Evolutionary conservation across 2,888 invertebrate species (phyloP).

Genomic region (Plebejus melissa): DNA sequence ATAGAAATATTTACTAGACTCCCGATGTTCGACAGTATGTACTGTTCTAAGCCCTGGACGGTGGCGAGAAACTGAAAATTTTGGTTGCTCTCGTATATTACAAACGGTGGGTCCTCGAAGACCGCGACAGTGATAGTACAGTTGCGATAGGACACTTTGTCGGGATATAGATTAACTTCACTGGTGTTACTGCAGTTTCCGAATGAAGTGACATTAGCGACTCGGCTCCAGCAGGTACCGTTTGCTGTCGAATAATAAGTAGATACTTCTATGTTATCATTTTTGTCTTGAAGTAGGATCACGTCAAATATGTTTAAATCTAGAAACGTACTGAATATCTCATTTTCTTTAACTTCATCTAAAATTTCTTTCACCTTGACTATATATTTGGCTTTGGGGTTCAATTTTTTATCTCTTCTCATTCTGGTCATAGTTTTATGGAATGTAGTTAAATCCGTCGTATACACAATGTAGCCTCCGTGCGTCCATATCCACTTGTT

Average conservation of each 20-base stretch:
- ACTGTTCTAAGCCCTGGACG: constrained; percentile 49
- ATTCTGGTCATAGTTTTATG: not conserved
- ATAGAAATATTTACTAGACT: constrained; percentile 41
- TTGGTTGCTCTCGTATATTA: constrained; percentile 42
- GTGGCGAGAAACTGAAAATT: constrained; percentile 40
- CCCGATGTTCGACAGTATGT: constrained; percentile 48
- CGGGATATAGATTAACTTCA: not conserved
- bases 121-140: constrained; percentile 49
- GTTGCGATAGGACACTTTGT: constrained; percentile 35
- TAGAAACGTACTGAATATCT: constrained; percentile 3
- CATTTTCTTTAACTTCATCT: not conserved
- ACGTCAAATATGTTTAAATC: constrained; percentile 27
- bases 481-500: not conserved
- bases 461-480: constrained; percentile 34
- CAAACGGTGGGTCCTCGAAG: constrained; percentile 45
- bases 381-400: constrained; percentile 35
- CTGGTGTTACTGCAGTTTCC: constrained; percentile 2
- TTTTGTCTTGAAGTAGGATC: not conserved
- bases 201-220: constrained; percentile 15
- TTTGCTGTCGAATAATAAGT: constrained; percentile 13
- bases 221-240: not conserved
- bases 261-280: not conserved
- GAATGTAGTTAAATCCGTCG: constrained; percentile 25
- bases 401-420: constrained; percentile 35
- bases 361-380: not conserved